Percentiles rank a stretch among this genome's conserved stretches.
Evolutionary conservation across 2,888 invertebrate genomes (phyloP).

Genomic region (Chymomyza procnemis): DNA sequence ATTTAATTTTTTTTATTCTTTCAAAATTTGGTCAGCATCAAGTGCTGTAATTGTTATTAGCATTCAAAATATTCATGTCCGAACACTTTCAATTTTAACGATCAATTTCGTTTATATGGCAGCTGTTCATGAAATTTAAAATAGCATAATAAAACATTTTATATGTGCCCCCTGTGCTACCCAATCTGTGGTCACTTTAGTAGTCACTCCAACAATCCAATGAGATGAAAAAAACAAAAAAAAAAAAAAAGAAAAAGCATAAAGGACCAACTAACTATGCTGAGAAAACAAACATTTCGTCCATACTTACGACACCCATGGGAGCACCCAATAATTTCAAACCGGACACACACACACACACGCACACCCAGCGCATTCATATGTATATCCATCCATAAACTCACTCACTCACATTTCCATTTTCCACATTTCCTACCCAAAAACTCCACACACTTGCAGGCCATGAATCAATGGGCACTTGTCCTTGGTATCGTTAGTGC

Average conservation of each 20-base stretch:
- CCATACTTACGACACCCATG: constrained; percentile 74
- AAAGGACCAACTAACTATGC: constrained; percentile 54
- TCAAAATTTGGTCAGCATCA: not conserved
- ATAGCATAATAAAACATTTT: constrained; percentile 52
- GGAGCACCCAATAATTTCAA: constrained; percentile 74
- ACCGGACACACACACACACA: constrained; percentile 55
- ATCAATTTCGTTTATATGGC: constrained; percentile 58
- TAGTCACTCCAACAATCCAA: constrained; percentile 64
- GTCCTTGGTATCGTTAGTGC: constrained; percentile 25
- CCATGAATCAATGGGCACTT: constrained; percentile 68
- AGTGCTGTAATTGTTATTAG: not conserved
- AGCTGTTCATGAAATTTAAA: constrained; percentile 54
- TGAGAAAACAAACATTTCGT: constrained; percentile 48
- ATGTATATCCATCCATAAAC: constrained; percentile 29
- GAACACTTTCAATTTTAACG: constrained; percentile 21
- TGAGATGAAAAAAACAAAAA: constrained; percentile 48
- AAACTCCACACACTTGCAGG: constrained; percentile 30
- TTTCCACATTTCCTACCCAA: too few relatives aligned
- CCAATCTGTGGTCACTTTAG: constrained; percentile 63
- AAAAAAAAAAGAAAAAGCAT: constrained; percentile 11
- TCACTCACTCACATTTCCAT: not conserved
- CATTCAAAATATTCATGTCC: not conserved
- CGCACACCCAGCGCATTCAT: constrained; percentile 12
- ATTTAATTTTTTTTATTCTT: not conserved
- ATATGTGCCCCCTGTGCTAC: constrained; percentile 12